Percentiles rank a stretch among this genome's conserved stretches.
Evolutionary conservation across 2,113 vertebrate genomes (phyloP).

Genomic region (Harpagus bidentatus): DNA sequence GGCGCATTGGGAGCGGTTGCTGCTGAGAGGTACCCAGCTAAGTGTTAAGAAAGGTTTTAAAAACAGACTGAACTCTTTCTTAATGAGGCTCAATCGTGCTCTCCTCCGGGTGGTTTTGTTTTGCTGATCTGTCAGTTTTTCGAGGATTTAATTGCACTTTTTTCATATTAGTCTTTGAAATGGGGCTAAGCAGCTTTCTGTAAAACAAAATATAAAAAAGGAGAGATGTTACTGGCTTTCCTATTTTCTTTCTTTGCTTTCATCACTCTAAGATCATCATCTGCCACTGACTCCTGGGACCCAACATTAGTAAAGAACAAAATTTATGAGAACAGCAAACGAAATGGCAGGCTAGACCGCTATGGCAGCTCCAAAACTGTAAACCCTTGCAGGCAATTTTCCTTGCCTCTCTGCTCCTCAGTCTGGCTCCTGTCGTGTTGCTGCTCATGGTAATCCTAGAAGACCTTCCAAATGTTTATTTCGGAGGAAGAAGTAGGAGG

Average conservation of each 20-base stretch:
- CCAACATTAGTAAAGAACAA: background rate
- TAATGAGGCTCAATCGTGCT: conserved; percentile 75
- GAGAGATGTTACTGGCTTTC: conserved; percentile 51
- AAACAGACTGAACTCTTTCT: conserved; percentile 79
- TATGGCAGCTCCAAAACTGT: background rate
- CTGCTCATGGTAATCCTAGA: background rate
- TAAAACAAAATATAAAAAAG: conserved; percentile 51
- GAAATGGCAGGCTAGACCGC: background rate
- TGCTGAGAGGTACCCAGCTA: conserved; percentile 76
- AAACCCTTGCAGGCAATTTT: background rate
- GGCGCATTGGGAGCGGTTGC: conserved; percentile 62
- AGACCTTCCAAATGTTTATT: background rate
- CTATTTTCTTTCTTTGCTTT: conserved; percentile 8
- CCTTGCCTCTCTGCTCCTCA: background rate
- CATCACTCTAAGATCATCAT: conserved; percentile 22
- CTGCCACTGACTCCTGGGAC: background rate
- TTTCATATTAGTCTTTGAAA: conserved; percentile 76
- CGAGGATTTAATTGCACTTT: conserved; percentile 78
- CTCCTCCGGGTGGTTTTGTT: conserved; percentile 79
- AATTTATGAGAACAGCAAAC: background rate
- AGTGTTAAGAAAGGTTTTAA: conserved; percentile 79
- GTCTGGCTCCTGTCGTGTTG: background rate
- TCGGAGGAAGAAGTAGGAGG: background rate
- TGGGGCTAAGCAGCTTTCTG: conserved; percentile 67
- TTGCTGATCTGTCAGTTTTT: conserved; percentile 81